Base-by-base conservation (phyloP, 2,797 vertebrate genomes). In the Danio aesculapii region DNA sequence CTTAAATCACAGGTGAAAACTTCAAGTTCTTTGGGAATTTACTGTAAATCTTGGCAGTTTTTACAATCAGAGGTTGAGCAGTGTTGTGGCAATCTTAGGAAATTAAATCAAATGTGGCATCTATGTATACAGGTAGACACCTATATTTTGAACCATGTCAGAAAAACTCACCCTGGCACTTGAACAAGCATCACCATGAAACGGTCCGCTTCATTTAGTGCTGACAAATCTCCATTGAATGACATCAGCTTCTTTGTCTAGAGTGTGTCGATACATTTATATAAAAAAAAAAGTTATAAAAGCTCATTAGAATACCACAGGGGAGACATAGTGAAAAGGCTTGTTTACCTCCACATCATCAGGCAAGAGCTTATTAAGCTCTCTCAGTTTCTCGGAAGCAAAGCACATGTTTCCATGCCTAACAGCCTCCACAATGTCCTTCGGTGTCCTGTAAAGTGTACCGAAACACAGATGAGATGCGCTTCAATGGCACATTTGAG, bases 181-280 rank as follows among this genome's bases (percentile, higher is more conserved):
- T 92, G 91, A 19, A 95, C 88, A 55, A 97, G 89, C 86, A 92
- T 92, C 81, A 95, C 91, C 88, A 95, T 92, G 82, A 96, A 96
- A 52, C 86, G 89, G 39, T 96, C 96, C 0, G 95, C 92, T 70
- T 95, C 95, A 0, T 94, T 87, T 64, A 96, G 84, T 50, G 50
- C 83, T 14, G 89, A 90, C 0, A 86, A 77, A 64, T 92, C 90
- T 5, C 93, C 95, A 55, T 67, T 90, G 85, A 93, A 96, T 0
- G 90, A 89, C 77, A 84, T 59, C 77, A 96, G 87, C 81, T 88
- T 90, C 87, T 92, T 94, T 72, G 94, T 87, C 95, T 96, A 84
- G 6, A 70, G 72, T 8, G 9, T 17, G 44, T 17, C 43, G 39
- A 64, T 11, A 58, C 19, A 47, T 10, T 7, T n/a, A 63, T 11